phyloP scores from a whole-genome alignment of 2,888 invertebrate genomes.

The Nephrocerus scutellatus region DNA sequence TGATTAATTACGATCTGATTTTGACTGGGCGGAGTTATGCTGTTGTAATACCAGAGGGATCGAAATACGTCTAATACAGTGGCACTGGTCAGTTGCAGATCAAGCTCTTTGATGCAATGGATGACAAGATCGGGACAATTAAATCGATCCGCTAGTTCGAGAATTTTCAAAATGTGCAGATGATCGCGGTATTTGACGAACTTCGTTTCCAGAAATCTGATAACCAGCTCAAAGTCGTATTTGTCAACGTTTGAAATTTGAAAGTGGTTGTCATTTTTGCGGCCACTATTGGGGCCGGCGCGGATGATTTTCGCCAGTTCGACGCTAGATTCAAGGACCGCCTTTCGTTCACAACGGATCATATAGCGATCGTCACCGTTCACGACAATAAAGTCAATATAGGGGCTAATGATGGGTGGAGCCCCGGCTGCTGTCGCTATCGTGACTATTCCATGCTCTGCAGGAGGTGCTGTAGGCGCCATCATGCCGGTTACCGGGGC shows the following conservation, averaged over 20 bases:
- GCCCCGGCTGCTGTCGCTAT: slow-evolving; percentile 33
- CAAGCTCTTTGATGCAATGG: slow-evolving; percentile 46
- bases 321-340: slow-evolving; percentile 43
- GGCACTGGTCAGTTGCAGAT: slow-evolving; percentile 42
- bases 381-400: slow-evolving; percentile 46
- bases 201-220: slow-evolving; percentile 46
- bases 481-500: slow-evolving; percentile 27
- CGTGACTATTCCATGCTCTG: slow-evolving; percentile 32
- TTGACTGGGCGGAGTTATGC: slow-evolving; percentile 38
- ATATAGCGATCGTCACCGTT: slow-evolving; percentile 46
- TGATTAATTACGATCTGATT: slow-evolving; percentile 29
- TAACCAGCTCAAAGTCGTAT: slow-evolving; percentile 43
- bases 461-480: slow-evolving; percentile 43
- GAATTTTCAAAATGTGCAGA: slow-evolving; percentile 43
- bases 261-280: slow-evolving; percentile 46
- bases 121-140: slow-evolving; percentile 47
- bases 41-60: slow-evolving; percentile 45
- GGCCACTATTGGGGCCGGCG: slow-evolving; percentile 45
- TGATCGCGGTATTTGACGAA: slow-evolving; percentile 46
- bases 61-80: slow-evolving; percentile 46
- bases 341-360: slow-evolving; percentile 45
- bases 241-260: slow-evolving; percentile 45
- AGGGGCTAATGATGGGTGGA: slow-evolving; percentile 41
- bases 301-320: slow-evolving; percentile 45
- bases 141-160: slow-evolving; percentile 45